Percentiles rank a stretch among this genome's conserved stretches.
phyloP scores from a whole-genome alignment of 2,797 vertebrate species.

The Falco novaeseelandiae region DNA sequence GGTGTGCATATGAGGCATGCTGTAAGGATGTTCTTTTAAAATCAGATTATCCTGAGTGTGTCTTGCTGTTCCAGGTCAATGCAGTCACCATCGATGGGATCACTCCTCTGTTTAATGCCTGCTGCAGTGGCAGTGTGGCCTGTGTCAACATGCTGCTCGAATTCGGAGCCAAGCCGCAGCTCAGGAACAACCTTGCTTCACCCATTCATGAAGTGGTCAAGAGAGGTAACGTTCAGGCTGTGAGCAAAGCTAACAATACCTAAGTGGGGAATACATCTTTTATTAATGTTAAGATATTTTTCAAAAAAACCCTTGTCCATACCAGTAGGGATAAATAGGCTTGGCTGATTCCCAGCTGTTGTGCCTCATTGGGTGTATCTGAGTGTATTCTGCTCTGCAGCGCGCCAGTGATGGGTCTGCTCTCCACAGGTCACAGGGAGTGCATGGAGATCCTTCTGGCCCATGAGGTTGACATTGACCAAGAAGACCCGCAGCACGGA shows the following conservation, averaged over 20 bases:
- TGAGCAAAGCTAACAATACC: background rate
- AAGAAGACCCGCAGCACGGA: slow-evolving; percentile 81
- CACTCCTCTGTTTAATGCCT: slow-evolving; percentile 89
- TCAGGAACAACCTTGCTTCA: slow-evolving; percentile 75
- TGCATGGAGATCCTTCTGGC: slow-evolving; percentile 90
- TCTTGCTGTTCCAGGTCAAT: slow-evolving; percentile 77
- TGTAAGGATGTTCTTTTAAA: background rate
- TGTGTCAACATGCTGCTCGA: slow-evolving; percentile 85
- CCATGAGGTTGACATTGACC: slow-evolving; percentile 82
- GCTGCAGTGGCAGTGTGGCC: slow-evolving; percentile 84
- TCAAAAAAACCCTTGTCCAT: rapidly evolving
- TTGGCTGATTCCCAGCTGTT: background rate
- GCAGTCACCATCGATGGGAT: slow-evolving; percentile 82
- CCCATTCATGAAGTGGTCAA: slow-evolving; percentile 87
- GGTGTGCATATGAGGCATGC: background rate
- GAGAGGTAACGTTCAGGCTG: slow-evolving; percentile 77
- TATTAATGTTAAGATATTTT: background rate
- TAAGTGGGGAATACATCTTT: background rate
- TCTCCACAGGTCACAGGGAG: slow-evolving; percentile 82
- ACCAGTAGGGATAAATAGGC: background rate
- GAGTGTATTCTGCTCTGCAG: background rate
- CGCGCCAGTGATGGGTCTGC: background rate
- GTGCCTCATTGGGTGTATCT: background rate
- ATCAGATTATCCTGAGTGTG: rapidly evolving
- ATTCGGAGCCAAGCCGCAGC: slow-evolving; percentile 74